These are phyloP conservation scores for Nothobranchius kuhntae DNA, from an alignment of 2,113 vertebrate genomes.

Conservation along the genomic window DNA sequence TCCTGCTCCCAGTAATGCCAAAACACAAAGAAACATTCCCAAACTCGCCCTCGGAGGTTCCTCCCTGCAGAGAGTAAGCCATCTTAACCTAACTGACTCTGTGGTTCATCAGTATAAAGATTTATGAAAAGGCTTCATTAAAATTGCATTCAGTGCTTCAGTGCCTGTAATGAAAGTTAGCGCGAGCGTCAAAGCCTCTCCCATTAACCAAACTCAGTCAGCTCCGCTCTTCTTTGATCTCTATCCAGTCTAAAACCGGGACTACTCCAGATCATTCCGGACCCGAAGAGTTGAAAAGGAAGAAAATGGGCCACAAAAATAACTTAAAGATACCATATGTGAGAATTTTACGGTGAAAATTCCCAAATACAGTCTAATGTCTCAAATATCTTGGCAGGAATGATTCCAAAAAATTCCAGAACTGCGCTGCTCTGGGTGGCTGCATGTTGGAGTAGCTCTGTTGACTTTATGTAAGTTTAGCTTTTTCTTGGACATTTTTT, in stretches of 20 bases:
- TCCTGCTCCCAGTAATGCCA: no score
- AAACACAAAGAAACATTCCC: constrained; percentile 10
- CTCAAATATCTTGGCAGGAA: no score
- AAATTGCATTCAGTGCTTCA: constrained; percentile 66
- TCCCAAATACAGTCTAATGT: no score
- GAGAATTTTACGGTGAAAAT: no score
- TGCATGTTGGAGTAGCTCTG: no score
- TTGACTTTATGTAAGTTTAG: no score
- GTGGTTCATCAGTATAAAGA: constrained; percentile 62
- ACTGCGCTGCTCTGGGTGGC: no score
- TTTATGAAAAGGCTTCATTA: constrained; percentile 73
- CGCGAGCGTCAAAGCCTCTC: constrained; percentile 54
- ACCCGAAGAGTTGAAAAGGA: no score
- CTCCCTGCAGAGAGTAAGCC: background rate
- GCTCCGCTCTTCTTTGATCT: background rate
- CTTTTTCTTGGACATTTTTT: no score
- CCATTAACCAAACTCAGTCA: constrained; percentile 42
- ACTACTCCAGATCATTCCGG: background rate
- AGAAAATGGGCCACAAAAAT: no score
- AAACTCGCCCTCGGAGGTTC: background rate
- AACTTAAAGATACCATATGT: no score
- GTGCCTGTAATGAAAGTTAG: constrained; percentile 62
- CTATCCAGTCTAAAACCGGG: constrained; percentile 7
- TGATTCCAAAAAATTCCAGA: no score
- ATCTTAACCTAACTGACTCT: constrained; percentile 40